Evolutionary conservation across 2,113 vertebrate genomes (phyloP).

Genomic region (Eudyptes chrysolophus): DNA sequence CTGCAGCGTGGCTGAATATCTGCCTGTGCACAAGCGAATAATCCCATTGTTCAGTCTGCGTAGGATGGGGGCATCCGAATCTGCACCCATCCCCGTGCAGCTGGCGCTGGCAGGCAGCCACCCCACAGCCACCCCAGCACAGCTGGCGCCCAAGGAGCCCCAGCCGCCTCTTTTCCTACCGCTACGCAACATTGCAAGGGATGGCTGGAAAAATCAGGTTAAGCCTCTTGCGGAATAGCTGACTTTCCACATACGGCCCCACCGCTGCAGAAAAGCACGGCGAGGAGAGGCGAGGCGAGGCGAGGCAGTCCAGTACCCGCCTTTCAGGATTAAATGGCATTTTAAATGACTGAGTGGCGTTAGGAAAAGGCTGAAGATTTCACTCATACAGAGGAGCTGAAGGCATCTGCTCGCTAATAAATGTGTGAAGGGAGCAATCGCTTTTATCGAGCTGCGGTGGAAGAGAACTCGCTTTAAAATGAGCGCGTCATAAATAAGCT

Average conservation of each 20-base stretch:
- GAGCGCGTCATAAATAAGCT: neutral
- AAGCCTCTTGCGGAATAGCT: neutral
- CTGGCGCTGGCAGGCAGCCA: neutral
- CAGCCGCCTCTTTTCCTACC: neutral
- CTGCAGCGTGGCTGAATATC: neutral
- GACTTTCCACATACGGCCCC: neutral
- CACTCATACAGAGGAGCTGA: neutral
- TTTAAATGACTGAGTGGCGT: neutral
- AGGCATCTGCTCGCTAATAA: neutral
- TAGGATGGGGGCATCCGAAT: neutral
- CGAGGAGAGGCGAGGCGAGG: neutral
- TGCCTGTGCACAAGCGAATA: neutral
- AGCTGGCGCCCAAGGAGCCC: neutral
- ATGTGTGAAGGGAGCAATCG: neutral
- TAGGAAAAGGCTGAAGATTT: neutral
- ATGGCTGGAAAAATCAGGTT: neutral
- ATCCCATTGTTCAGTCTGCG: rapidly evolving
- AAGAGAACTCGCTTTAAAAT: neutral
- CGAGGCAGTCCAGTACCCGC: neutral
- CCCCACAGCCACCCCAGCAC: rapidly evolving
- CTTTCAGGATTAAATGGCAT: neutral
- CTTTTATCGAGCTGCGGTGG: neutral
- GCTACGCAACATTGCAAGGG: neutral
- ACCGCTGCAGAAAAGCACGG: rapidly evolving
- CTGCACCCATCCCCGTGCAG: rapidly evolving